phyloP scores from a whole-genome alignment of 2,113 vertebrate genomes.

The Cygnus buccinator region DNA sequence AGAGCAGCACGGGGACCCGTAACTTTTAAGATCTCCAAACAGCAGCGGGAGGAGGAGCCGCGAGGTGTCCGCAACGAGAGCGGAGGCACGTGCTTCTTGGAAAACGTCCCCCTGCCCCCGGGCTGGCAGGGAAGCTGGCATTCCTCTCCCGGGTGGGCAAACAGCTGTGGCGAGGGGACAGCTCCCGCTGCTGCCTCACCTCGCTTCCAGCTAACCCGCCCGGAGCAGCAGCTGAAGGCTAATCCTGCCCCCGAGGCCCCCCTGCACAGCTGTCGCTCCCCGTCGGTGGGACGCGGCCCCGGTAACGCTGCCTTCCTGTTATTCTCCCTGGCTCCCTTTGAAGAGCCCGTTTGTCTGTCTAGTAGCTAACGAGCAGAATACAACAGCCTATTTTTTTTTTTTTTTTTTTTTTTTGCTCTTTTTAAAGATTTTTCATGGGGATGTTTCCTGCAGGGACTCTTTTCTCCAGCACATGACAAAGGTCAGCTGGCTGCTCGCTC shows the following conservation, averaged over 20 bases:
- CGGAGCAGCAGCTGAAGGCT: constrained; percentile 26
- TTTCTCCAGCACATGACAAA: constrained; percentile 19
- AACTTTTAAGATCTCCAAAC: neutral
- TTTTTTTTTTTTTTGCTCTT: constrained; percentile 1
- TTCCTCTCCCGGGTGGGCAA: constrained; percentile 43
- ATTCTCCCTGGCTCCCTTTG: constrained; percentile 70
- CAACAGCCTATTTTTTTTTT: constrained; percentile 27
- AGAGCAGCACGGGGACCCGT: neutral
- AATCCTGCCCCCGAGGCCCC: constrained; percentile 5
- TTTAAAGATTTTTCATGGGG: constrained; percentile 45
- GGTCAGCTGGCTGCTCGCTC: neutral
- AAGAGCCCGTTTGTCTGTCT: constrained; percentile 59
- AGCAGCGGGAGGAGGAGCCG: neutral
- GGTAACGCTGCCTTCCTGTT: constrained; percentile 65
- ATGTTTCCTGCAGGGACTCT: constrained; percentile 56
- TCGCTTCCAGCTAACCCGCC: neutral
- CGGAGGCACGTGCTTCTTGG: neutral
- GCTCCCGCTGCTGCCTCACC: neutral
- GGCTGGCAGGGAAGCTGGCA: neutral
- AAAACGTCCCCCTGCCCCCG: neutral
- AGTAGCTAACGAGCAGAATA: constrained; percentile 42
- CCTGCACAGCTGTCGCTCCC: constrained; percentile 33
- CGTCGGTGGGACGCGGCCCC: neutral
- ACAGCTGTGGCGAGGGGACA: constrained; percentile 18
- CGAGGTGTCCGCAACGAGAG: neutral